Conservation (phyloP, 2,888 invertebrate genomes). For the Drosophila mimica region DNA sequence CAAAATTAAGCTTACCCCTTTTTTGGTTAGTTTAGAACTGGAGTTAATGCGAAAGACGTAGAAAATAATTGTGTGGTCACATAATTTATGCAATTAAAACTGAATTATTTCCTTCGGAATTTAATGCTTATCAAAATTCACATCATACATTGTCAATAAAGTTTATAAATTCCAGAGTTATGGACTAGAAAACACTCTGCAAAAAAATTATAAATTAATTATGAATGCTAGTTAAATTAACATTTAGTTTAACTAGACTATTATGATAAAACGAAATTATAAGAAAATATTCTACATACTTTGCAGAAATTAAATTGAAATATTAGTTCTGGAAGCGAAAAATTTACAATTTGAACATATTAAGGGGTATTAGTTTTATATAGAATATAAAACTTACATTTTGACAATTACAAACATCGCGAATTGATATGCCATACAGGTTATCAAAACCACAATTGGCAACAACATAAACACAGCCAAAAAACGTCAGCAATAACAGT, state of each 20-base stretch:
- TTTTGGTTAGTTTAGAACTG: slow-evolving; percentile 9
- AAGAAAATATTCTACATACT: background rate
- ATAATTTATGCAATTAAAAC: slow-evolving; percentile 11
- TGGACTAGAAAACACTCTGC: slow-evolving; percentile 8
- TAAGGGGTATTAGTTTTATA: background rate
- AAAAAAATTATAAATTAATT: background rate
- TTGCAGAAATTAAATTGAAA: background rate
- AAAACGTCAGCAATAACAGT: slow-evolving; percentile 62
- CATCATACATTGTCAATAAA: slow-evolving; percentile 28
- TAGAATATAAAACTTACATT: background rate
- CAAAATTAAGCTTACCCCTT: slow-evolving; percentile 28
- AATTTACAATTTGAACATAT: background rate
- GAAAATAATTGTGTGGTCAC: slow-evolving; percentile 20
- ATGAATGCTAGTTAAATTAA: background rate
- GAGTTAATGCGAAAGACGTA: slow-evolving; percentile 9
- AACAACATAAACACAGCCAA: slow-evolving; percentile 31
- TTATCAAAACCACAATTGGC: slow-evolving; percentile 17
- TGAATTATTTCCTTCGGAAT: slow-evolving; percentile 25
- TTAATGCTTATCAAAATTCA: slow-evolving; percentile 57
- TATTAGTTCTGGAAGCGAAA: background rate
- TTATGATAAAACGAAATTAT: background rate
- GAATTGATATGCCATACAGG: slow-evolving; percentile 18
- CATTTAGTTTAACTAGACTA: background rate
- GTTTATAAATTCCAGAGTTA: background rate
- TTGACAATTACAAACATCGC: background rate